Percentiles rank a stretch among this genome's conserved stretches.
These are phyloP conservation scores for Danaus chrysippus DNA, from an alignment of 2,888 invertebrate species.

Conservation along the genomic window DNA sequence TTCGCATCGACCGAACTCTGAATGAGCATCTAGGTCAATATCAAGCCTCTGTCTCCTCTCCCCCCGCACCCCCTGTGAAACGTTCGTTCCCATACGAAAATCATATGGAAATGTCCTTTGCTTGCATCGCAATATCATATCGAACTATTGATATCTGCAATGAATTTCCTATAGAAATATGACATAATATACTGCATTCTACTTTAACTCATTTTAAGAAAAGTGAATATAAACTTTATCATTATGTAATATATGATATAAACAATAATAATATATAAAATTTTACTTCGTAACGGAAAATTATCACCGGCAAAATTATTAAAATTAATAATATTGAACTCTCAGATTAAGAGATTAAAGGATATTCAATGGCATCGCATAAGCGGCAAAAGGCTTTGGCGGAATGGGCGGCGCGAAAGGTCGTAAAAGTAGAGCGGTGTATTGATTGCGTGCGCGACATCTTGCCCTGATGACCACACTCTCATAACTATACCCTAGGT, in stretches of 20 bases:
- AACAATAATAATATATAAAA: too few relatives aligned
- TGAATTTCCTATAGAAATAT: neutral
- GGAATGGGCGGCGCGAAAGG: constrained; percentile 40
- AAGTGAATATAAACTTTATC: too few relatives aligned
- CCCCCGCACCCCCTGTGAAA: constrained; percentile 50
- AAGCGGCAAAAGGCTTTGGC: constrained; percentile 27
- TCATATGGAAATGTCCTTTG: constrained; percentile 53
- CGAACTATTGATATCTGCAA: neutral
- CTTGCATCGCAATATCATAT: constrained; percentile 21
- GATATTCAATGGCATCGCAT: constrained; percentile 18
- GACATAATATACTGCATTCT: neutral
- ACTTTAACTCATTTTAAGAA: too few relatives aligned
- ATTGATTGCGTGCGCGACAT: constrained; percentile 47
- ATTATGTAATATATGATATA: too few relatives aligned
- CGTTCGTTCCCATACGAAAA: constrained; percentile 57
- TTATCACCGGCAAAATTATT: too few relatives aligned
- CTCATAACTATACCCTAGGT: constrained; percentile 23
- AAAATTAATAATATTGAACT: too few relatives aligned
- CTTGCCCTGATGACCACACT: constrained; percentile 29
- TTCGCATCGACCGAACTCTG: constrained; percentile 79
- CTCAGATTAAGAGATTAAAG: neutral
- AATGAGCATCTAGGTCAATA: constrained; percentile 80
- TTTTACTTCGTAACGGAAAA: too few relatives aligned
- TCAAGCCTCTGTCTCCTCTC: constrained; percentile 65
- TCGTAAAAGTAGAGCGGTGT: constrained; percentile 49